Conservation (phyloP, 2,113 vertebrate genomes). For the Leptobrachium ailaonicum region DNA sequence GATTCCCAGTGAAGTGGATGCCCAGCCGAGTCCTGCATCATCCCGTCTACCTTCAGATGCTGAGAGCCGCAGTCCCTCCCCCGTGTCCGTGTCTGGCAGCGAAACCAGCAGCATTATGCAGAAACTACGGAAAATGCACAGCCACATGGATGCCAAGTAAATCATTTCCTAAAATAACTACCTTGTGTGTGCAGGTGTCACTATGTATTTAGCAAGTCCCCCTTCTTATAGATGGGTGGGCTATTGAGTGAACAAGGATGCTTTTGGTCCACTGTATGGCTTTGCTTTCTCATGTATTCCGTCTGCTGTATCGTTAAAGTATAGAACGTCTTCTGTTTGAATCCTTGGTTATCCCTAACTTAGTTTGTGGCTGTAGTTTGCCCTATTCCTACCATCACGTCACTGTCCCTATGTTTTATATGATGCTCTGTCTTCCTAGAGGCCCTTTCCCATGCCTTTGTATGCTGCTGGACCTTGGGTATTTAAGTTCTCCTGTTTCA, state of each 20-base stretch:
- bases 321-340: not conserved
- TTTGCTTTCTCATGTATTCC: not conserved
- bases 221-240: no score
- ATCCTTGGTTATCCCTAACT: not conserved
- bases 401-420: no score
- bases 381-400: no score
- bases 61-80: conserved; percentile 85
- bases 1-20: conserved; percentile 69
- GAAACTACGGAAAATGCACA: conserved; percentile 96
- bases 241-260: not conserved
- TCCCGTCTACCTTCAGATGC: conserved; percentile 68
- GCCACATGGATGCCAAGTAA: conserved; percentile 97
- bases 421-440: no score
- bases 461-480: no score
- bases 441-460: no score
- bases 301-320: not conserved
- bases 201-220: no score
- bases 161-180: conserved; percentile 6
- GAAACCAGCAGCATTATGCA: conserved; percentile 99
- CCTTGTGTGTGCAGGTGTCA: no score
- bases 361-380: not conserved
- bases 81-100: conserved; percentile 88
- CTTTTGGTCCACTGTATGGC: not conserved
- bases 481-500: no score
- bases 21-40: conserved; percentile 64